phyloP scores from a whole-genome alignment of 2,888 invertebrate species.

The Enchytraeus crypticus region DNA sequence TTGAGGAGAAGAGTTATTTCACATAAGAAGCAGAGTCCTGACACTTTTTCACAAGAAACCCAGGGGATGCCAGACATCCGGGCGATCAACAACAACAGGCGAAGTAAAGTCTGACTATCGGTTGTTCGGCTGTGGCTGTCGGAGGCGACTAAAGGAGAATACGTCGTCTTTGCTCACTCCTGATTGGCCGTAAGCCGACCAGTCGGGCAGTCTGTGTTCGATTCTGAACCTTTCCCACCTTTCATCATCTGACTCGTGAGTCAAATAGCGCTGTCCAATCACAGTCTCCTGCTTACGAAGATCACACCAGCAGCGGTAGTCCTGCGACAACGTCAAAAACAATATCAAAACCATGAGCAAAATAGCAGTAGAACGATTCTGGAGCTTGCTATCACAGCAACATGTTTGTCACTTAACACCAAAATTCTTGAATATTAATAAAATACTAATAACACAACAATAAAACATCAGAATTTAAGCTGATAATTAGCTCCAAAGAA shows the following conservation, averaged over 20 bases:
- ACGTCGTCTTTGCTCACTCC: constrained; percentile 19
- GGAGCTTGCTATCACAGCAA: too few relatives aligned
- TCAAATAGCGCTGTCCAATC: constrained; percentile 70
- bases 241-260: constrained; percentile 86
- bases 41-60: too few relatives aligned
- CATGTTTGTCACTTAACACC: too few relatives aligned
- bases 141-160: constrained; percentile 11
- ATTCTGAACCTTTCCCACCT: constrained; percentile 65
- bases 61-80: not conserved
- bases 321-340: constrained; percentile 55
- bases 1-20: too few relatives aligned
- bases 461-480: too few relatives aligned
- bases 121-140: constrained; percentile 1
- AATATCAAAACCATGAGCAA: not conserved
- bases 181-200: constrained; percentile 34
- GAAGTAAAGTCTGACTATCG: too few relatives aligned
- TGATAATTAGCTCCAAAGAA: too few relatives aligned
- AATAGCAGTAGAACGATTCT: too few relatives aligned
- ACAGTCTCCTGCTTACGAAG: constrained; percentile 71
- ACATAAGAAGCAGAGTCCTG: too few relatives aligned
- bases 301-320: constrained; percentile 89
- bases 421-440: not conserved
- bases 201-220: constrained; percentile 47
- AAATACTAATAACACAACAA: not conserved
- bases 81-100: not conserved